Evolutionary conservation across 2,797 vertebrate species (phyloP).

Genomic region (Scolopax rusticola): DNA sequence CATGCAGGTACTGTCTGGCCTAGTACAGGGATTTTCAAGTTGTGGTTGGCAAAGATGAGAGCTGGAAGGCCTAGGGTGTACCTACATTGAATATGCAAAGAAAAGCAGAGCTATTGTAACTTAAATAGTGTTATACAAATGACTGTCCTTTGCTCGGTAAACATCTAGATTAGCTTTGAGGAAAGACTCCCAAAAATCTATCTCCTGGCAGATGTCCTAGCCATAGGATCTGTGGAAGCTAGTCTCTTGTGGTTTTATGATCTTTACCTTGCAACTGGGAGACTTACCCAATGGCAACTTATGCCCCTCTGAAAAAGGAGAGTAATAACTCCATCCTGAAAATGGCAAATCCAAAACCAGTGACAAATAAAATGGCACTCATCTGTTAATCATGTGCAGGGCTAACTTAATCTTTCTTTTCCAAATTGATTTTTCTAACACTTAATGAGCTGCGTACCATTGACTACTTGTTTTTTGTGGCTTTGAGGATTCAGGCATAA

Average conservation of each 20-base stretch:
- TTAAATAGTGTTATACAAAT: not conserved
- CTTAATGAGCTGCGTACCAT: not conserved
- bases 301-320: not conserved
- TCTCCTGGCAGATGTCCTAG: not conserved
- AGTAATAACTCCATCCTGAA: not conserved
- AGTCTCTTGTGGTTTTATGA: not conserved
- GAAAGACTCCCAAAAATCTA: not conserved
- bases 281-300: not conserved
- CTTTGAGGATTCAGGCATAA: conserved; percentile 1
- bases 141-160: not conserved
- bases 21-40: not conserved
- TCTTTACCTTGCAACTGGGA: not conserved
- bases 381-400: not conserved
- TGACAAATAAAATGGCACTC: not conserved
- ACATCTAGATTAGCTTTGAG: not conserved
- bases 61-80: not conserved
- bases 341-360: not conserved
- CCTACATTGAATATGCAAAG: not conserved
- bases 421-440: not conserved
- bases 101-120: not conserved
- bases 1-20: not conserved
- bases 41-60: not conserved
- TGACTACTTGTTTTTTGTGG: not conserved
- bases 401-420: not conserved
- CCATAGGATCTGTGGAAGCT: not conserved